Conservation (phyloP, 2,113 vertebrate genomes). For the Elephas maximus region DNA sequence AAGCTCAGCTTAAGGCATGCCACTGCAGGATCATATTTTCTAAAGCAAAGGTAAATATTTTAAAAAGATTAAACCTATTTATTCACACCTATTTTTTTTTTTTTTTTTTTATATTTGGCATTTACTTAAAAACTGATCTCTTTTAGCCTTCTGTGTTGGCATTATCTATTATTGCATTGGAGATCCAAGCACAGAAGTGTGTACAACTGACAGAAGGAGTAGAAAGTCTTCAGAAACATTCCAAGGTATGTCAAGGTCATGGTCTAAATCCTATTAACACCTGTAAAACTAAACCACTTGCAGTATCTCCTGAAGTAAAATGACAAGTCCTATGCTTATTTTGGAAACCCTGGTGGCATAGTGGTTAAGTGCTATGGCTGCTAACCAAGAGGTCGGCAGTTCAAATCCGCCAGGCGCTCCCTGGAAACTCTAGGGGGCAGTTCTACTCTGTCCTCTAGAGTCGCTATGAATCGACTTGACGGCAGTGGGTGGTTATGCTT, state of each 20-base stretch:
- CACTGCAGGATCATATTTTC: constrained; percentile 96
- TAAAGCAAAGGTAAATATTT: constrained; percentile 94
- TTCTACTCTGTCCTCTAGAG: no score
- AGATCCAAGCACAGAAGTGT: constrained; percentile 91
- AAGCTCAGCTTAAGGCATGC: constrained; percentile 97
- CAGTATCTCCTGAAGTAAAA: constrained; percentile 27
- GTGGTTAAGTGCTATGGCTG: no score
- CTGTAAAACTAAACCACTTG: constrained; percentile 42
- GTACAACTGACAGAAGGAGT: constrained; percentile 90
- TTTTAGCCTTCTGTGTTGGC: constrained; percentile 95
- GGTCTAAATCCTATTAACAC: not conserved
- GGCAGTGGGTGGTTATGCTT: not conserved
- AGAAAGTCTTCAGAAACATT: constrained; percentile 91
- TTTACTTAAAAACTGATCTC: constrained; percentile 67
- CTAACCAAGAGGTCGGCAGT: no score
- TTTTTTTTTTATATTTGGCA: not conserved
- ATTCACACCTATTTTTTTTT: not conserved
- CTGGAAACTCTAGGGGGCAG: no score
- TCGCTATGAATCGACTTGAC: no score
- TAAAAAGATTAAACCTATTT: constrained; percentile 44
- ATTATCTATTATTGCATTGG: constrained; percentile 92
- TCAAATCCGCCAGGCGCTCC: no score
- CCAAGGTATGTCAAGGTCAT: constrained; percentile 88
- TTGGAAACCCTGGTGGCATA: no score
- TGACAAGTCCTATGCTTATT: constrained; percentile 19